Conservation (phyloP, 2,113 vertebrate species). For the Osmerus eperlanus region DNA sequence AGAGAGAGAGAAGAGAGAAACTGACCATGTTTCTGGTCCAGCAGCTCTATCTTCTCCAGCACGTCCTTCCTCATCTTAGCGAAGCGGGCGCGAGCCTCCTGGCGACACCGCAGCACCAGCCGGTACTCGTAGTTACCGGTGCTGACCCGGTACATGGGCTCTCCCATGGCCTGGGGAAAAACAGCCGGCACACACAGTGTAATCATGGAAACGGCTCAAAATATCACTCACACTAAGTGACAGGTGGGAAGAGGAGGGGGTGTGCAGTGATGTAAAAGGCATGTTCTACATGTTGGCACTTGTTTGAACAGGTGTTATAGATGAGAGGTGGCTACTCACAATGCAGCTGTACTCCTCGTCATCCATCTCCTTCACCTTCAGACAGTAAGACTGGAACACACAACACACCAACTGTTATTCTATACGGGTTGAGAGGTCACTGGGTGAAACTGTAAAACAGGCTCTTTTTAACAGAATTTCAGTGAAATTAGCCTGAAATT, state of each 20-base stretch:
- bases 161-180: constrained; percentile 83
- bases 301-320: background rate
- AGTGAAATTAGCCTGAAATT: background rate
- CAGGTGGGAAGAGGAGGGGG: no score
- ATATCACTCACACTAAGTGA: no score
- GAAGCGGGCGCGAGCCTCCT: constrained; percentile 92
- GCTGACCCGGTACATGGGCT: constrained; percentile 92
- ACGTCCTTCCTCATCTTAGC: constrained; percentile 98
- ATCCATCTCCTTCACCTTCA: constrained; percentile 99
- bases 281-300: background rate
- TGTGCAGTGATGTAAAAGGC: background rate
- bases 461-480: background rate
- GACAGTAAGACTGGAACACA: constrained; percentile 86
- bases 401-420: constrained; percentile 12
- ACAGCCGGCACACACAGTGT: background rate
- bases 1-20: background rate
- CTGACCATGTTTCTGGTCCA: constrained; percentile 97
- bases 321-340: constrained; percentile 73
- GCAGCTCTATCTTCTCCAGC: constrained; percentile 94
- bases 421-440: background rate
- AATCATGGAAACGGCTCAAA: background rate
- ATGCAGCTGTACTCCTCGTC: constrained; percentile 98
- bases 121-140: constrained; percentile 98
- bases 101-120: constrained; percentile 89
- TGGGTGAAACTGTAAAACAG: background rate